These are phyloP conservation scores for Crypturellus undulatus DNA, from an alignment of 2,113 vertebrate genomes.

Conservation along the genomic window DNA sequence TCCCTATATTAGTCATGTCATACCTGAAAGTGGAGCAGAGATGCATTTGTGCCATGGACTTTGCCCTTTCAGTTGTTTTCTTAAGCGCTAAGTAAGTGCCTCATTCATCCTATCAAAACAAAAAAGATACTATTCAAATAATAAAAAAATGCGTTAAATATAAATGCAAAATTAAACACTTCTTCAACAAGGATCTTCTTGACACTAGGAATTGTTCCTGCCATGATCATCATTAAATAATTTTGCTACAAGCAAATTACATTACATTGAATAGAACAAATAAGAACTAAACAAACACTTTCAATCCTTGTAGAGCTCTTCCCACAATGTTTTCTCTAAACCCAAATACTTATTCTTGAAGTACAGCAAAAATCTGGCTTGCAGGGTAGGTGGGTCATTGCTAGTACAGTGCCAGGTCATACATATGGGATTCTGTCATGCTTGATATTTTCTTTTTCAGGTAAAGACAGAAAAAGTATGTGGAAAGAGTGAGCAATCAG, in stretches of 20 bases:
- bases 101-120: neutral
- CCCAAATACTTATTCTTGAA: neutral
- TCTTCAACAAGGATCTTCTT: neutral
- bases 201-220: neutral
- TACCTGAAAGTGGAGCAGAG: neutral
- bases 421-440: neutral
- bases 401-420: neutral
- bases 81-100: neutral
- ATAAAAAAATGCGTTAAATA: neutral
- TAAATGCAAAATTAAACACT: neutral
- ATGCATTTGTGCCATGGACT: neutral
- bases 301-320: neutral
- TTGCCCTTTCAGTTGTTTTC: neutral
- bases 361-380: neutral
- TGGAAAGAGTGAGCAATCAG: neutral
- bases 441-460: neutral
- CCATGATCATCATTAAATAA: neutral
- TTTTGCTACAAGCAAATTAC: neutral
- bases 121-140: neutral
- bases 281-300: neutral
- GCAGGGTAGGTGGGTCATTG: neutral
- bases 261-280: neutral
- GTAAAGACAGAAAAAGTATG: neutral
- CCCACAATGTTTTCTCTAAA: neutral
- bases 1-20: neutral